Conservation (phyloP, 2,888 invertebrate genomes). For the Branchipolynoe longqiensis region DNA sequence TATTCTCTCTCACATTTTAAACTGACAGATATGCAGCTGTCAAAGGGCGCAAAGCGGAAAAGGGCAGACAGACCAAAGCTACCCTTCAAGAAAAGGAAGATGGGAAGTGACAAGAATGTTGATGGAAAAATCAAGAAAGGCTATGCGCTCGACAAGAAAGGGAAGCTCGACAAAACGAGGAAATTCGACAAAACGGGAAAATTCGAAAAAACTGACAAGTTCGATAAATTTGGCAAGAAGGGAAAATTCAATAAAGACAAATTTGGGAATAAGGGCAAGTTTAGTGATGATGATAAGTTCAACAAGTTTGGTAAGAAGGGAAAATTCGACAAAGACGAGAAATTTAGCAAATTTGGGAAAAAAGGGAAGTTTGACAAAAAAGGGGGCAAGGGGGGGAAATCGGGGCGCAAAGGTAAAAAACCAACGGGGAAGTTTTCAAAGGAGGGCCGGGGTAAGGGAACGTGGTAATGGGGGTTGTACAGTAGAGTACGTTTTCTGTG, state of each 20-base stretch:
- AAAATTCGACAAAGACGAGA: not conserved
- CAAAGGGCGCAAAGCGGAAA: constrained; percentile 7
- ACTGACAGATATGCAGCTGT: not conserved
- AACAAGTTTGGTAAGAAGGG: constrained; percentile 12
- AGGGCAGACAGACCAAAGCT: not conserved
- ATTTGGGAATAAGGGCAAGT: constrained; percentile 34
- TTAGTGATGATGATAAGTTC: not conserved
- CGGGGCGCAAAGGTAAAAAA: too few relatives aligned
- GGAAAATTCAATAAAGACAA: not conserved
- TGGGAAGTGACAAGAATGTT: not conserved
- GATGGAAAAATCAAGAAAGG: not conserved
- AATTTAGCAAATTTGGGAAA: constrained; percentile 2
- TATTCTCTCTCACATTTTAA: not conserved
- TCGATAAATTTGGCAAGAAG: not conserved
- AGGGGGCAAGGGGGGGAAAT: not conserved
- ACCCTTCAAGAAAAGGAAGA: constrained; percentile 24
- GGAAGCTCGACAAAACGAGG: not conserved
- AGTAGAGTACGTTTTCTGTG: too few relatives aligned
- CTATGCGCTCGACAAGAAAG: not conserved
- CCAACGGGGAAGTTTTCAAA: too few relatives aligned
- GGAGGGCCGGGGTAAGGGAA: too few relatives aligned
- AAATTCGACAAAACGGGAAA: constrained; percentile 23
- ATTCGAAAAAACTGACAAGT: not conserved
- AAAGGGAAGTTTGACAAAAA: constrained; percentile 3
- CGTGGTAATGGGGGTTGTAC: too few relatives aligned